Evolutionary conservation across 2,888 invertebrate species (phyloP), one percentile per base, ranked within the genome.

Genomic region (Lithophane semibrunnea): DNA sequence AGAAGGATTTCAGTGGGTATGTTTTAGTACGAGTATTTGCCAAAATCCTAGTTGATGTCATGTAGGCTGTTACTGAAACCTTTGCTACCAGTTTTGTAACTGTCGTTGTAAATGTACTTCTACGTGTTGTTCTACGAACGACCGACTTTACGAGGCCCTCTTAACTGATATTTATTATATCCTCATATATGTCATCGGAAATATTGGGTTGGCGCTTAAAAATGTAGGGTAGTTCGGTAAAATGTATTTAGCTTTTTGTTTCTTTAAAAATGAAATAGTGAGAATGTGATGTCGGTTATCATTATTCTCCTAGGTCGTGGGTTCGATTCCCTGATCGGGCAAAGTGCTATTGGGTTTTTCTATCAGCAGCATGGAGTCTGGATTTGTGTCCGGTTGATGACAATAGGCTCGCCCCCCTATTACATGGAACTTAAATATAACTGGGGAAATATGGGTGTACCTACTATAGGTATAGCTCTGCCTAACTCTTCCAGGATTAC

Each of bases 101-200:
- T 56, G 61, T 24, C 2, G 52, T 21, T 29, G 13, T 68, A 84
- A 69, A 74, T 80, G 21, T 63, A 80, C 54, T 52, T 44, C 1
- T 47, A 64, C 24, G 54, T 60, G 64, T 78, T 65, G 49, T 60
- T n/a, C n/a, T n/a, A n/a, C n/a, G n/a, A 68, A 44, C 70, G 75
- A 54, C 49, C 54, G 60, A 73, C 65, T 82, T 84, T 79, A 84
- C 70, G 84, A 86, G 42, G 47, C 21, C 66, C 56, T 21, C 64
- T 63, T 88, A 86, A 88, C 83, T 80, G 77, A 79, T 88, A 86
- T 86, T 86, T 88, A 86, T 88, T 75, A 75, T 71, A 29, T 37
- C 18, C 58, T 65, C 68, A 47, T 77, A 47, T 77, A 86, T 65
- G 72, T 83, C 83, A 78, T 82, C 65, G 60, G 69, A 82, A 85